These are phyloP conservation scores for Chrysomela aeneicollis DNA, from an alignment of 2,888 invertebrate species.

Conservation along the genomic window DNA sequence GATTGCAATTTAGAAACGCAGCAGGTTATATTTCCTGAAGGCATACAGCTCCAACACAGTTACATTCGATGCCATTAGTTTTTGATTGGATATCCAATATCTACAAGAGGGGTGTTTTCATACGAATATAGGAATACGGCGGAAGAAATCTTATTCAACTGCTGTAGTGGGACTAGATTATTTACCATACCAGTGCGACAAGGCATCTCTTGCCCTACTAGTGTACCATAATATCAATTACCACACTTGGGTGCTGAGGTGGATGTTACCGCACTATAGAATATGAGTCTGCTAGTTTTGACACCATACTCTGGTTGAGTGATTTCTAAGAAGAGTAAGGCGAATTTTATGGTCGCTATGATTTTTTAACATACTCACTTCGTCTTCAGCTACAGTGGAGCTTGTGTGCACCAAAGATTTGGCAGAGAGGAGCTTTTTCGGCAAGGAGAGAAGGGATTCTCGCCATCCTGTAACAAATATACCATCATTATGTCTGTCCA, in stretches of 20 bases:
- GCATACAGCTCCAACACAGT: constrained; percentile 26
- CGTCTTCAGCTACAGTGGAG: constrained; percentile 54
- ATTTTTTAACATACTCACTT: constrained; percentile 51
- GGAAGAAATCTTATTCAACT: too few species aligned
- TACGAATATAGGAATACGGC: too few species aligned
- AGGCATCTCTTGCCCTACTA: too few species aligned
- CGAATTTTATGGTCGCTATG: too few species aligned
- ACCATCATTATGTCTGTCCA: neutral
- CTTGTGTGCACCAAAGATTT: constrained; percentile 63
- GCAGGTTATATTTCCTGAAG: constrained; percentile 33
- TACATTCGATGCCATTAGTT: constrained; percentile 20
- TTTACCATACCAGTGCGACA: too few species aligned
- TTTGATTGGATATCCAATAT: constrained; percentile 27
- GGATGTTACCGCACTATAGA: too few species aligned
- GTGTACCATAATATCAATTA: too few species aligned
- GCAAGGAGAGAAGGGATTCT: constrained; percentile 74
- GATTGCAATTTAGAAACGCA: constrained; percentile 40
- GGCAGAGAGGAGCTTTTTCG: constrained; percentile 69
- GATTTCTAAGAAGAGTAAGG: too few species aligned
- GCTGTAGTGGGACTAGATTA: too few species aligned
- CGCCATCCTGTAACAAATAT: constrained; percentile 73
- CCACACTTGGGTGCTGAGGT: neutral
- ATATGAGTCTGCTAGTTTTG: too few species aligned
- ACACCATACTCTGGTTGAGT: too few species aligned
- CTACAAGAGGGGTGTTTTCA: neutral